Base-by-base conservation (phyloP, 2,888 invertebrate genomes). In the Coleophora flavipennella region DNA sequence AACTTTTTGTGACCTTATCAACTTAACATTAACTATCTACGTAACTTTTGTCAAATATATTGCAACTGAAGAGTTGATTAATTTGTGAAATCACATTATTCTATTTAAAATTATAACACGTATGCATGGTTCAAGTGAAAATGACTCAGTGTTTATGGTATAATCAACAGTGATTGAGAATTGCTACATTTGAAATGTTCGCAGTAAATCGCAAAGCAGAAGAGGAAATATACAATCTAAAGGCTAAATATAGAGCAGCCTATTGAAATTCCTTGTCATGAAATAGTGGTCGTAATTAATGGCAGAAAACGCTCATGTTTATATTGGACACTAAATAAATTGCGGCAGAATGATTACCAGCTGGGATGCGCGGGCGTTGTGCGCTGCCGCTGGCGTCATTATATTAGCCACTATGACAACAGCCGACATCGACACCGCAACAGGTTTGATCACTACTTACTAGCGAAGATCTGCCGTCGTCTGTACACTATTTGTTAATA, bases 141-240 rank as follows among this genome's bases (percentile, higher is more conserved):
- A 73, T 79, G 78, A 76, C 64, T 73, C 69, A 75, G 77, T 80
- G 41, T 41, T 39, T 38, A 63, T 65, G 70, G 69, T 64, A 61
- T 59, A 51, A 9, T 53, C 50, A 59, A 55, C 55, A 67, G 71
- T 76, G 72, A 64, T 65, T 56, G 55, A 59, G 57, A 59, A 55
- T 58, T 44, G 44, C 50, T 12, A 32, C 32, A 32, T 4, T 31
- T 10, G 69, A 64, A 71, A 70, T 77, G 71, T 66, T 60, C 54
- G 53, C 52, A 29, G 29, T 58, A 50, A 56, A 49, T 55, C 54
- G 52, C 49, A 55, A 44, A 50, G 49, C 48, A 53, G 39, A 46
- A 6, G 20, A 20, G n/a, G n/a, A 9, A 9, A 8, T 55, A 56
- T 55, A 51, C 51, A 56, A 59, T 50, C 46, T 46, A 46, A 51